A percentile compares a stretch with the other conserved stretches of the same genome.
Evolutionary conservation across 2,797 vertebrate species (phyloP).

Genomic region (Loris lydekkerianus): DNA sequence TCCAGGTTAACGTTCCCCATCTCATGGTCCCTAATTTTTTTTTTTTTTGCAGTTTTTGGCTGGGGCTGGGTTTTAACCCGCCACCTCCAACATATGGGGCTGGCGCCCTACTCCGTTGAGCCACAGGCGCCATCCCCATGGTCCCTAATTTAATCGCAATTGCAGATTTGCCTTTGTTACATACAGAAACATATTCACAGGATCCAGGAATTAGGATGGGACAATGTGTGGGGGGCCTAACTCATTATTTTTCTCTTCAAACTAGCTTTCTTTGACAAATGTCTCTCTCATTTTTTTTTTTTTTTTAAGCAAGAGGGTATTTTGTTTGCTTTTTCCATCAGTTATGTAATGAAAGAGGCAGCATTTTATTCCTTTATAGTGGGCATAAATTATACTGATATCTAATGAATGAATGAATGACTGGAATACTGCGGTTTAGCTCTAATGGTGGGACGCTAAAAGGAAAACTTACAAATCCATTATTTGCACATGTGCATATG

Average conservation of each 20-base stretch:
- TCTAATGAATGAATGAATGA: background rate
- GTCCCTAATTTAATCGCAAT: background rate
- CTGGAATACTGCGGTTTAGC: background rate
- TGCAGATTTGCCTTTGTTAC: conserved; percentile 1
- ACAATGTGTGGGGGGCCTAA: background rate
- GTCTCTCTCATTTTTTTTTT: background rate
- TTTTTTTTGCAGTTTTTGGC: too few species aligned
- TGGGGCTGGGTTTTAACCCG: too few species aligned
- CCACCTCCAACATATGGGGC: too few species aligned
- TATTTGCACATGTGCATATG: background rate
- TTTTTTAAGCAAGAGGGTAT: background rate
- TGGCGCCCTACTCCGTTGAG: too few species aligned
- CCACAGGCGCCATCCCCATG: background rate
- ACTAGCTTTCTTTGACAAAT: background rate
- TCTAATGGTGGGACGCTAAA: background rate
- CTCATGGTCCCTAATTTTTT: background rate
- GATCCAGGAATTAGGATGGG: background rate
- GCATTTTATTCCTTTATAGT: background rate
- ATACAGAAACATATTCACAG: background rate
- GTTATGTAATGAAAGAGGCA: background rate
- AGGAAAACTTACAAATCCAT: background rate
- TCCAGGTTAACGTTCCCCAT: background rate
- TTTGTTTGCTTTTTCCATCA: conserved; percentile 7
- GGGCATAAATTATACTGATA: background rate
- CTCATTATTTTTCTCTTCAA: background rate